phyloP scores from a whole-genome alignment of 2,888 invertebrate genomes.

The Altica lythri region DNA sequence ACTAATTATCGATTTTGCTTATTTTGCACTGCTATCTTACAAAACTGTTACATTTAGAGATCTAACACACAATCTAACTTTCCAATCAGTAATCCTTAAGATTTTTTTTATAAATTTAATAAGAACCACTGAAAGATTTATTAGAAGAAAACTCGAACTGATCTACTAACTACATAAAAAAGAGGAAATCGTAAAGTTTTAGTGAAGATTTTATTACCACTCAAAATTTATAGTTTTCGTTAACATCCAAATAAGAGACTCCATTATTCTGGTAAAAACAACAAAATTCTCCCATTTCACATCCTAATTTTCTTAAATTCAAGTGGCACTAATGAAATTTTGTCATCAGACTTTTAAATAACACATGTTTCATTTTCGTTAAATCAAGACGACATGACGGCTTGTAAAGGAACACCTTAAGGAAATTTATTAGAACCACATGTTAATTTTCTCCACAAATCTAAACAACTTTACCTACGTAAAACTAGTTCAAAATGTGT shows the following conservation, averaged over 20 bases:
- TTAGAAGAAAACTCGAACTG: too few relatives aligned
- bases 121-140: too few relatives aligned
- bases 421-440: slow-evolving; percentile 13
- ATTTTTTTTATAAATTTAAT: too few relatives aligned
- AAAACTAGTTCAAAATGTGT: not conserved
- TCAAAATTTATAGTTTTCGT: slow-evolving; percentile 12
- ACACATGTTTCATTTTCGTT: slow-evolving; percentile 15
- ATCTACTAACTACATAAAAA: too few relatives aligned
- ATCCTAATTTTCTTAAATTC: slow-evolving; percentile 3
- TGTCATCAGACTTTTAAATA: slow-evolving; percentile 7
- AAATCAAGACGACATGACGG: not conserved
- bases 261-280: slow-evolving; percentile 18
- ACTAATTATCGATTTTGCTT: too few relatives aligned
- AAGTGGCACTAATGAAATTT: slow-evolving; percentile 7
- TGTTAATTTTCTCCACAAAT: slow-evolving; percentile 11
- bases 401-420: slow-evolving; percentile 3
- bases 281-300: slow-evolving; percentile 4
- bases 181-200: slow-evolving; percentile 14
- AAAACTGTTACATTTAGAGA: too few relatives aligned
- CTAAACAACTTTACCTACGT: slow-evolving; percentile 7
- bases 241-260: slow-evolving; percentile 14
- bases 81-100: too few relatives aligned
- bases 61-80: too few relatives aligned
- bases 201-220: slow-evolving; percentile 2
- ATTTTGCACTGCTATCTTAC: too few relatives aligned